These are phyloP conservation scores for Heliopora coerulea DNA, from an alignment of 92 coral and sea anemone genomes.

Conservation along the genomic window DNA sequence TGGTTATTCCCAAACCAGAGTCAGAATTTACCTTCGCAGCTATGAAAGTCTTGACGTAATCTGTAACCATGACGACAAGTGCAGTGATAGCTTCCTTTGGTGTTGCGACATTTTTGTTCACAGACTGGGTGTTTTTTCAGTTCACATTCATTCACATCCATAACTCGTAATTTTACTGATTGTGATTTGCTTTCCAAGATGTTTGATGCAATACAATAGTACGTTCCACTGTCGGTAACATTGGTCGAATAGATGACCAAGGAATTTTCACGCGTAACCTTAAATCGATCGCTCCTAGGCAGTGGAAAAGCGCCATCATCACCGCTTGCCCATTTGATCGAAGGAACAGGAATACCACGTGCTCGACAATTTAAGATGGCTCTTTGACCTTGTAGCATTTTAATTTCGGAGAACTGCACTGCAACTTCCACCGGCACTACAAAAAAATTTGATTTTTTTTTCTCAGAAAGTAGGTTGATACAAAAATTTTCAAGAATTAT, in stretches of 20 bases:
- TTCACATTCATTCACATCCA: slow-evolving; percentile 32
- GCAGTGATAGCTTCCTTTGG: slow-evolving; percentile 43
- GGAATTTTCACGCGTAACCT: slow-evolving; percentile 70
- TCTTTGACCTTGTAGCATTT: slow-evolving; percentile 64
- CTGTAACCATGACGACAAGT: slow-evolving; percentile 45
- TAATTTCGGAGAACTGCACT: slow-evolving; percentile 49
- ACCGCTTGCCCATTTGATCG: slow-evolving; percentile 95
- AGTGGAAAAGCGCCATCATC: slow-evolving; percentile 87
- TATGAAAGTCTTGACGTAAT: slow-evolving; percentile 29
- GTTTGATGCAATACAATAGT: slow-evolving; percentile 90
- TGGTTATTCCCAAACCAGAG: too few species aligned
- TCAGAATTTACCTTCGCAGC: slow-evolving; percentile 26
- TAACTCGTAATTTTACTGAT: slow-evolving; percentile 15
- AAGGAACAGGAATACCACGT: slow-evolving; percentile 98
- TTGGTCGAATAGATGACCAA: slow-evolving; percentile 65
- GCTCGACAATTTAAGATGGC: slow-evolving; percentile 88
- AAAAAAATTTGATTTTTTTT: too few species aligned
- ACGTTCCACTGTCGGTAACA: slow-evolving; percentile 77
- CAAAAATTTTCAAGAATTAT: neutral
- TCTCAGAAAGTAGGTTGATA: too few species aligned
- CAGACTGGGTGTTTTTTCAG: slow-evolving; percentile 11
- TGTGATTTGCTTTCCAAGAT: slow-evolving; percentile 62
- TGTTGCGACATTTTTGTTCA: slow-evolving; percentile 24
- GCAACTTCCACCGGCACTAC: slow-evolving; percentile 38
- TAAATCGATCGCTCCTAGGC: slow-evolving; percentile 75